Percentiles rank a stretch among this genome's conserved stretches.
These are phyloP conservation scores for Peromyscus leucopus DNA, from an alignment of 2,113 vertebrate genomes.

Conservation along the genomic window DNA sequence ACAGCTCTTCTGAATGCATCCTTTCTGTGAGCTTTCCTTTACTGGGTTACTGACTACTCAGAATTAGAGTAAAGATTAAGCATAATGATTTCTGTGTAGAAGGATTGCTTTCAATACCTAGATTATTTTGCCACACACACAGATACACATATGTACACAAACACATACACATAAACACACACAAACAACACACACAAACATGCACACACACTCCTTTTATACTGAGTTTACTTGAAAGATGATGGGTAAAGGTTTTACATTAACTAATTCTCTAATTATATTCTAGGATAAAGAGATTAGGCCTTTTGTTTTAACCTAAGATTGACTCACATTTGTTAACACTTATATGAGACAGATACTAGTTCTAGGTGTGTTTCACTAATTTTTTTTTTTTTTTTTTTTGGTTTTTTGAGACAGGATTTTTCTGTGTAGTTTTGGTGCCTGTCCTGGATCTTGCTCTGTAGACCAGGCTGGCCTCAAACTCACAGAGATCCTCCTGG, in stretches of 20 bases:
- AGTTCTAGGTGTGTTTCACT: background rate
- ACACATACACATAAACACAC: background rate
- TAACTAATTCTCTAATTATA: constrained; percentile 22
- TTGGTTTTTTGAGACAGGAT: too few species aligned
- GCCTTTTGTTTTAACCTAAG: constrained; percentile 29
- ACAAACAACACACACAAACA: background rate
- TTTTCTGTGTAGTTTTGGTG: too few species aligned
- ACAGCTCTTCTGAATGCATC: background rate
- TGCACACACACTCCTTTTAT: background rate
- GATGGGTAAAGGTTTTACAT: constrained; percentile 22
- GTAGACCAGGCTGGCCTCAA: too few species aligned
- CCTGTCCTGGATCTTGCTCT: too few species aligned
- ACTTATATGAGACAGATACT: background rate
- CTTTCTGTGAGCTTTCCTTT: background rate
- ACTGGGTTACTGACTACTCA: background rate
- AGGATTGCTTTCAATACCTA: constrained; percentile 14
- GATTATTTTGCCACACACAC: background rate
- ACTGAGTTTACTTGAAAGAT: constrained; percentile 46
- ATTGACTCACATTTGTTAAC: background rate
- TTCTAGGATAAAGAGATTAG: background rate
- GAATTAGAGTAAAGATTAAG: constrained; percentile 5
- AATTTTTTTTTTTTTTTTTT: too few species aligned
- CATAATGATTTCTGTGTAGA: background rate
- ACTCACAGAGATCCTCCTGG: too few species aligned
- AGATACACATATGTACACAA: too few species aligned